Evolutionary conservation across 2,888 invertebrate genomes (phyloP).

Genomic region (Hemithea aestivaria): DNA sequence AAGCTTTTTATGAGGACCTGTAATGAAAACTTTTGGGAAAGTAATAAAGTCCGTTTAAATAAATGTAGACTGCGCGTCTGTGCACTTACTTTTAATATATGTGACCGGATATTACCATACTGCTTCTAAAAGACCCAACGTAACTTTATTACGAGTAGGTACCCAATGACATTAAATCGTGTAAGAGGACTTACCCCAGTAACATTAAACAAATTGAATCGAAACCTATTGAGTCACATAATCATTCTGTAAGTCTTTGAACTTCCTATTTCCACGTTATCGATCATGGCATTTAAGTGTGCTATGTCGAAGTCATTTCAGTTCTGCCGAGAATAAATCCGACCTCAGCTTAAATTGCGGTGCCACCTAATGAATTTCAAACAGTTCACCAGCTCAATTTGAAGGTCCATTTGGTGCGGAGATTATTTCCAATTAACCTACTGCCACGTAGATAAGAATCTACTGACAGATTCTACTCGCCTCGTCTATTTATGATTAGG

Average conservation of each 20-base stretch:
- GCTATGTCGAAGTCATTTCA: slow-evolving; percentile 24
- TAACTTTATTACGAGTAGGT: too few relatives aligned
- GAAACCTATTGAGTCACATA: slow-evolving; percentile 11
- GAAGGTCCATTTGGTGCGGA: slow-evolving; percentile 31
- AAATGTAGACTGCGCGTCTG: too few relatives aligned
- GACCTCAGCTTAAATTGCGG: slow-evolving; percentile 29
- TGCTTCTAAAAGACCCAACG: too few relatives aligned
- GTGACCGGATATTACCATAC: too few relatives aligned
- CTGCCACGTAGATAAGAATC: slow-evolving; percentile 26
- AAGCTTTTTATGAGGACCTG: too few relatives aligned
- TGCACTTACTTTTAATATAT: too few relatives aligned
- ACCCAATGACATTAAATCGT: too few relatives aligned
- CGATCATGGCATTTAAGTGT: slow-evolving; percentile 18
- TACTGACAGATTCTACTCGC: slow-evolving; percentile 23
- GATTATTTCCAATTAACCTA: slow-evolving; percentile 33
- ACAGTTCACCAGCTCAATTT: slow-evolving; percentile 33
- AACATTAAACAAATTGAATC: slow-evolving; percentile 1
- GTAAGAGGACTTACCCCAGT: too few relatives aligned
- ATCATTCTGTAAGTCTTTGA: slow-evolving; percentile 13
- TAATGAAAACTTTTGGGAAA: too few relatives aligned
- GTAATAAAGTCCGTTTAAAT: too few relatives aligned
- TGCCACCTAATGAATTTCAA: slow-evolving; percentile 32
- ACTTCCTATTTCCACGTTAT: slow-evolving; percentile 11
- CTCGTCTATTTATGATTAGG: slow-evolving; percentile 10
- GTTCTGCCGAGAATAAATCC: slow-evolving; percentile 27